Base-by-base conservation (phyloP, 2,888 invertebrate genomes). In the Tineola bisselliella region DNA sequence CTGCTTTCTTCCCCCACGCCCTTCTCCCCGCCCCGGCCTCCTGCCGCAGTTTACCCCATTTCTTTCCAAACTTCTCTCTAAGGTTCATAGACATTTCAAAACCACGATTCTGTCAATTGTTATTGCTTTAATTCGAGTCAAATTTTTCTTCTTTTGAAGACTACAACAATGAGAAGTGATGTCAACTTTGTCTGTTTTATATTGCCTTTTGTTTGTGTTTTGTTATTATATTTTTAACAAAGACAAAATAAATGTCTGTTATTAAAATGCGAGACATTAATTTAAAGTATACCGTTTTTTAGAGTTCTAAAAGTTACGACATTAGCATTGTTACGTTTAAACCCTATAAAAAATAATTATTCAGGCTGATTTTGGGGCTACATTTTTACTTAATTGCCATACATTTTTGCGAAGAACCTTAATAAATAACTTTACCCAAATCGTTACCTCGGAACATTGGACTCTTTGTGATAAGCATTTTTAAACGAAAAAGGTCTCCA, bases 41-140 rank as follows among this genome's bases (percentile, higher is more conserved):
- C 19, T 54, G 54, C 54, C 54, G 54, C 54, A 54, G 18, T 54
- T 19, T 19, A 58, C 31, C 58, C 33, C 19, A 33, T 58, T 58
- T 58, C 33, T 58, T 58, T 58, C 25, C n/a, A 48, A 48, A 18
- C 11, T 54, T 54, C 25, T 54, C 19, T 56, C 56, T 12, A 25
- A 19, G 25, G 56, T 56, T 33, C 31, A 58, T 58, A 5, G 58
- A 58, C 58, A 58, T 58, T 58, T 58, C 33, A 31, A 31, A 38
- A 38, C 38, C 38, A 48, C 15, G 13, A 48, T 17, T 48, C 48
- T 48, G 17, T 56, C 13, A 56, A 18, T 25, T 25, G 56, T 56
- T 25, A 56, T 56, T 56, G 30, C 15, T 48, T 48, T 48, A 48
- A 48, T 48, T 48, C 48, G n/a, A 48, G 48, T 10, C 48, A 48